Evolutionary conservation across 2,888 invertebrate genomes (phyloP), one percentile per base, ranked within the genome.

Genomic region (Scaeva pyrastri): DNA sequence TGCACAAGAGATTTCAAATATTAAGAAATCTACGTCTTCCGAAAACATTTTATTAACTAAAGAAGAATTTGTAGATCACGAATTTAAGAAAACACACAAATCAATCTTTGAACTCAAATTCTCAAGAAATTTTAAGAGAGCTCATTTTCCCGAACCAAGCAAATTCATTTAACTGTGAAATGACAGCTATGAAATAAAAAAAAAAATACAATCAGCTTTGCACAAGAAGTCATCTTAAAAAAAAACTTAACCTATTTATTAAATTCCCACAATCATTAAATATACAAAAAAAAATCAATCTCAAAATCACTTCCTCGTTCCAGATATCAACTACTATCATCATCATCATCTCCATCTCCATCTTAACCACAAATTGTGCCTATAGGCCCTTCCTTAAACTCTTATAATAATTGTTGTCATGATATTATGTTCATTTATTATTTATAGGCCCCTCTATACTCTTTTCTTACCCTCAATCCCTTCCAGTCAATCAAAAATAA

Each of bases 281-380:
- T 26, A 52, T 26, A 41, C 21, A 23, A n/a, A 31, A 26, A 48
- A 50, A 55, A 60, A 50, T 71, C 48, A 58, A 68, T 48, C 52
- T 64, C 10, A 39, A 45, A 68, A 68, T 55, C 74, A 79, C 83
- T 84, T 84, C 83, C 83, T 75, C 52, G 58, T 79, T 71, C 83
- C 70, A 58, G 41, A 21, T 23, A 26, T 16, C 62, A 71, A 58
- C 43, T 71, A 64, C 74, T 62, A 50, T 74, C 83, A 78, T 78
- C 62, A 78, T 66, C 66, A 43, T 26, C 36, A 39, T 6, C 50
- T 23, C 14, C 39, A 43, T 60, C 60, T n/a, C 8, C 52, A 52
- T 52, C 23, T 23, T 11, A 50, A 41, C 60, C 60, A 60, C 60
- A 60, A 60, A 60, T 41, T 60, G 10, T 50, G 19, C 16, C 45